A percentile compares a stretch with the other conserved stretches of the same genome.
Evolutionary conservation across 2,888 invertebrate species (phyloP).

Genomic region (Busseola fusca): DNA sequence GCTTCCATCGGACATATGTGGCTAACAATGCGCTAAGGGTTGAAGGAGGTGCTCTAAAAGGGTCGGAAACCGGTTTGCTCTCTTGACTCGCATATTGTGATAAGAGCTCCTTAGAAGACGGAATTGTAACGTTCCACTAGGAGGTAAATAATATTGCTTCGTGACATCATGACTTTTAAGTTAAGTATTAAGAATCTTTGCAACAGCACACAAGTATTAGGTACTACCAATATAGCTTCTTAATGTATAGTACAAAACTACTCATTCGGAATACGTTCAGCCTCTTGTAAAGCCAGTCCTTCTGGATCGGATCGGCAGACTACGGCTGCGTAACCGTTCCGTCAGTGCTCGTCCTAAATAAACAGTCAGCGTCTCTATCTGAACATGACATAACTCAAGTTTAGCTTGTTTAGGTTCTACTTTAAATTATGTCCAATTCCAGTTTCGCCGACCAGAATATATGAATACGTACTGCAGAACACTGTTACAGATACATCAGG

Average conservation of each 20-base stretch:
- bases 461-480: slow-evolving; percentile 12
- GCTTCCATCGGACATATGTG: slow-evolving; percentile 22
- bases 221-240: neutral
- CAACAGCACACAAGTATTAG: neutral
- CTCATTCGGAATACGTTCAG: neutral
- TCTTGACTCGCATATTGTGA: slow-evolving; percentile 22
- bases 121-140: slow-evolving; percentile 5
- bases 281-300: neutral
- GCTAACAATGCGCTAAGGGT: slow-evolving; percentile 23
- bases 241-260: neutral
- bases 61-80: slow-evolving; percentile 17
- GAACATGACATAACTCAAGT: slow-evolving; percentile 23
- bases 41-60: slow-evolving; percentile 34
- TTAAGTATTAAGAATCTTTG: neutral
- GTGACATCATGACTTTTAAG: neutral
- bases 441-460: slow-evolving; percentile 22
- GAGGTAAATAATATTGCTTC: slow-evolving; percentile 9
- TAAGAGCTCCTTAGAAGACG: slow-evolving; percentile 11
- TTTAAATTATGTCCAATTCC: slow-evolving; percentile 13
- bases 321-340: slow-evolving; percentile 9
- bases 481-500: neutral
- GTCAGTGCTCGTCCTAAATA: slow-evolving; percentile 44
- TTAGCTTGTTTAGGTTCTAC: slow-evolving; percentile 45
- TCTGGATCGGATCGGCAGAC: slow-evolving; percentile 11
- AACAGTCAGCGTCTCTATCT: slow-evolving; percentile 31